A percentile compares a stretch with the other conserved stretches of the same genome.
phyloP scores from a whole-genome alignment of 2,797 vertebrate genomes.

The Lutjanus argentimaculatus region DNA sequence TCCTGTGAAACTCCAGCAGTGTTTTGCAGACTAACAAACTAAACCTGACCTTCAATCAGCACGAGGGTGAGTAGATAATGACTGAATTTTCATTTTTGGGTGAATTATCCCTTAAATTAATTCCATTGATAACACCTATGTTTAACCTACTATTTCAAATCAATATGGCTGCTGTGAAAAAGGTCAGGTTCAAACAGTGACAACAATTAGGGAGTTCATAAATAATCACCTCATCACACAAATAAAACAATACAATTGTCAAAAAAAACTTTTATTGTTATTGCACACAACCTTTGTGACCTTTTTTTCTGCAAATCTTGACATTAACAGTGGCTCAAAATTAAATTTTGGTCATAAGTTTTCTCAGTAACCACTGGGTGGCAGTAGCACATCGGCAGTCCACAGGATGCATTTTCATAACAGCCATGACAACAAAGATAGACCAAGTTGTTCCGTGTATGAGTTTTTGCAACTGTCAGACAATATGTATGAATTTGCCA shows the following conservation, averaged over 20 bases:
- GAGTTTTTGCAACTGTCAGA: neutral
- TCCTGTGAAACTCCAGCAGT: too few species aligned
- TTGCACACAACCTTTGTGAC: neutral
- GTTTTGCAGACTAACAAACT: too few species aligned
- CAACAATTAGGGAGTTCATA: neutral
- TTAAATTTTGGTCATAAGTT: rapidly evolving
- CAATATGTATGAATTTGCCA: neutral
- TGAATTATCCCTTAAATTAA: too few species aligned
- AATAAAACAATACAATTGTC: neutral
- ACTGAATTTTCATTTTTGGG: too few species aligned
- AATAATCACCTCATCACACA: neutral
- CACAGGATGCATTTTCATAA: neutral
- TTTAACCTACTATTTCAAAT: too few species aligned
- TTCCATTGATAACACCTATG: too few species aligned
- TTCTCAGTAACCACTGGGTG: conserved; percentile 45
- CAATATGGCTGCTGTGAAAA: too few species aligned
- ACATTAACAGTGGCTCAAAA: neutral
- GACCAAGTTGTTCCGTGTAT: neutral
- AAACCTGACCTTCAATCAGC: too few species aligned
- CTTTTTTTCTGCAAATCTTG: neutral
- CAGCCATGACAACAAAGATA: neutral
- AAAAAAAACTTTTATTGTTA: neutral
- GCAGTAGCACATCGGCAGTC: conserved; percentile 49
- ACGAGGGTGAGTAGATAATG: too few species aligned
- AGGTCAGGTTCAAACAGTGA: too few species aligned